A percentile compares a stretch with the other conserved stretches of the same genome.
Evolutionary conservation across 2,113 vertebrate species (phyloP).

Genomic region (Phoenicopterus ruber): DNA sequence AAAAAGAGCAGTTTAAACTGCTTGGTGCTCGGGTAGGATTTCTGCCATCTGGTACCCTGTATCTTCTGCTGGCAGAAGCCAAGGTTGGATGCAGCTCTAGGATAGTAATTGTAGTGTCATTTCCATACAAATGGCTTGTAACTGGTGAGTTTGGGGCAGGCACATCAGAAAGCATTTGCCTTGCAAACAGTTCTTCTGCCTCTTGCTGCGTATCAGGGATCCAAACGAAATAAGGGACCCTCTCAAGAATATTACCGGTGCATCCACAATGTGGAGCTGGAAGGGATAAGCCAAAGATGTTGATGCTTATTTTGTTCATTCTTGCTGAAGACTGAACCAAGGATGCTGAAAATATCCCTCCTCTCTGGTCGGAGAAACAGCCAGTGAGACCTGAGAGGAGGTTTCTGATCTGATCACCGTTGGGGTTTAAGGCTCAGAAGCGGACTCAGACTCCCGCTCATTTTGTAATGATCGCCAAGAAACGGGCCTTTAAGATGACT

Average conservation of each 20-base stretch:
- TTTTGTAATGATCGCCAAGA: background rate
- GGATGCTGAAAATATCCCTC: background rate
- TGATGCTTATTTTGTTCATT: background rate
- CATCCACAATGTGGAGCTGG: background rate
- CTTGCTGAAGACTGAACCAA: background rate
- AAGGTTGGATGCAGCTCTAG: conserved; percentile 6
- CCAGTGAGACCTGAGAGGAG: background rate
- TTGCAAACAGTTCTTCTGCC: background rate
- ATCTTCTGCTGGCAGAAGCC: conserved; percentile 35
- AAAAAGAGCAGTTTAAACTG: conserved; percentile 38
- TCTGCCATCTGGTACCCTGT: conserved; percentile 36
- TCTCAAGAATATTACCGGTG: background rate
- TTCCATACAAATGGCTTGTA: conserved; percentile 32
- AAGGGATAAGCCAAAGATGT: background rate
- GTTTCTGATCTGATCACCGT: background rate
- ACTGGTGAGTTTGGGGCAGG: background rate
- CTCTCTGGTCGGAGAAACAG: background rate
- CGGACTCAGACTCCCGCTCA: rapidly evolving
- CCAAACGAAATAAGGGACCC: background rate
- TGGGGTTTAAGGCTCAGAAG: background rate
- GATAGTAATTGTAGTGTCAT: background rate
- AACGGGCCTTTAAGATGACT: background rate
- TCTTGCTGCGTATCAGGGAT: background rate
- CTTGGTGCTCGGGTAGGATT: conserved; percentile 18
- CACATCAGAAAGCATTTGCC: background rate